A percentile compares a stretch with the other conserved stretches of the same genome.
Conservation (phyloP, 2,113 vertebrate species). For the Plotosus lineatus region DNA sequence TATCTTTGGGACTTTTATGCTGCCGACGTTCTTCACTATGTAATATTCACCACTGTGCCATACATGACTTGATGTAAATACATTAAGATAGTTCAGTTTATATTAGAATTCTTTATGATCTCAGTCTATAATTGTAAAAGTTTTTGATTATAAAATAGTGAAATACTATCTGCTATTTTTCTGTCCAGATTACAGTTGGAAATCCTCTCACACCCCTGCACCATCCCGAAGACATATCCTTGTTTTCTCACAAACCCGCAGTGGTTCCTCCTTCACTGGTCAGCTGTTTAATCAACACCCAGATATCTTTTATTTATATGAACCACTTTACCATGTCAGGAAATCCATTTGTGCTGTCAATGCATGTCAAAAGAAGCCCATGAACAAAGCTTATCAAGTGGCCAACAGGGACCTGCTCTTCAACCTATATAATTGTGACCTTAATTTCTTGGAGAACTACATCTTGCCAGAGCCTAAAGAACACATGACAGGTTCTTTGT, state of each 20-base stretch:
- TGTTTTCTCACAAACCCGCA: constrained; percentile 77
- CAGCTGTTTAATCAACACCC: constrained; percentile 81
- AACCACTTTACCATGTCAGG: constrained; percentile 79
- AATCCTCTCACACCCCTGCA: constrained; percentile 42
- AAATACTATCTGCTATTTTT: constrained; percentile 22
- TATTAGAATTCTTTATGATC: too few relatives aligned
- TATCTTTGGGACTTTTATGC: too few relatives aligned
- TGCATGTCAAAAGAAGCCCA: constrained; percentile 58
- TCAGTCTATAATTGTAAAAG: too few relatives aligned
- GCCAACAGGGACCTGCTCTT: constrained; percentile 77
- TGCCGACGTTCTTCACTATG: too few relatives aligned
- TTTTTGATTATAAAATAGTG: background rate
- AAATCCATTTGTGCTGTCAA: constrained; percentile 75
- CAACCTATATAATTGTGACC: constrained; percentile 77
- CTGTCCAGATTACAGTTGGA: constrained; percentile 67
- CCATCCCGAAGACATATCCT: constrained; percentile 71
- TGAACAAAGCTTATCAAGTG: constrained; percentile 72
- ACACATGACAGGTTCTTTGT: constrained; percentile 72
- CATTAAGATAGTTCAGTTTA: too few relatives aligned
- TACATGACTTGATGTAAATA: too few relatives aligned
- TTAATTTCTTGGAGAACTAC: constrained; percentile 77
- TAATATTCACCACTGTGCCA: too few relatives aligned
- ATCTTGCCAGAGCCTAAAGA: constrained; percentile 73
- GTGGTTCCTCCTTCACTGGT: constrained; percentile 79
- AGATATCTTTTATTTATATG: constrained; percentile 76